A percentile compares a stretch with the other conserved stretches of the same genome.
phyloP scores from a whole-genome alignment of 2,888 invertebrate species.

The Sicus ferrugineus region DNA sequence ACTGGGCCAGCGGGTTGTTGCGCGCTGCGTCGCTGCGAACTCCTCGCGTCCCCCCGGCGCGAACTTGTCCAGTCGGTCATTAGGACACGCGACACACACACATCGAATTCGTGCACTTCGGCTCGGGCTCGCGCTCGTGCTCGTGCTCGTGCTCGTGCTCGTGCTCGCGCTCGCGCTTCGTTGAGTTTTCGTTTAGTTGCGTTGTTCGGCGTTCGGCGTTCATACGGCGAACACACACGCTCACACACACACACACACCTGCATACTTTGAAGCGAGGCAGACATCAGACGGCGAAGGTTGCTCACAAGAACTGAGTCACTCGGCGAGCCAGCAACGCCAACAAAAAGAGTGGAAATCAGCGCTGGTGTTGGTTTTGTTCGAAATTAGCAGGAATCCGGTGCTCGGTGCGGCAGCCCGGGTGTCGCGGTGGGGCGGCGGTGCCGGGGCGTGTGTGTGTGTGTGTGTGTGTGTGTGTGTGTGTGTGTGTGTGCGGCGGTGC shows the following conservation, averaged over 20 bases:
- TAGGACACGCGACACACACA: conserved; percentile 46
- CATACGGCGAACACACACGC: neutral
- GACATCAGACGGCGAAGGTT: conserved; percentile 18
- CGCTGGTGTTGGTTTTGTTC: neutral
- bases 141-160: neutral
- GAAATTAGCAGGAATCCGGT: conserved; percentile 1
- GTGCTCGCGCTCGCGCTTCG: conserved; percentile 26
- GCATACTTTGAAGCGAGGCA: neutral
- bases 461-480: too few relatives aligned
- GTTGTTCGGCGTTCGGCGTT: neutral
- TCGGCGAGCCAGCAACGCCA: conserved; percentile 14
- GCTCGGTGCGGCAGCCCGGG: too few relatives aligned
- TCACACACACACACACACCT: too few relatives aligned
- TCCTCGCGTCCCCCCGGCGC: neutral
- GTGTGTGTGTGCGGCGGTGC: neutral
- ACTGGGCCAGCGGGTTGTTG: neutral
- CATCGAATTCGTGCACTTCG: too few relatives aligned
- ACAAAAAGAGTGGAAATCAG: conserved; percentile 2
- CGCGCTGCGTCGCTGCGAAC: neutral
- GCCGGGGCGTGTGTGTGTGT: too few relatives aligned
- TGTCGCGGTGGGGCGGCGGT: too few relatives aligned
- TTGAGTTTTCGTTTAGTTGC: conserved; percentile 33
- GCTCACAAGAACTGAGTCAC: conserved; percentile 21
- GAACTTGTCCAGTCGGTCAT: conserved; percentile 51
- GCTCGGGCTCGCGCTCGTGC: conserved; percentile 10